A percentile compares a stretch with the other conserved stretches of the same genome.
Conservation (phyloP, 37 sponge, comb jelly and placozoan species). For the Oopsacas minuta region DNA sequence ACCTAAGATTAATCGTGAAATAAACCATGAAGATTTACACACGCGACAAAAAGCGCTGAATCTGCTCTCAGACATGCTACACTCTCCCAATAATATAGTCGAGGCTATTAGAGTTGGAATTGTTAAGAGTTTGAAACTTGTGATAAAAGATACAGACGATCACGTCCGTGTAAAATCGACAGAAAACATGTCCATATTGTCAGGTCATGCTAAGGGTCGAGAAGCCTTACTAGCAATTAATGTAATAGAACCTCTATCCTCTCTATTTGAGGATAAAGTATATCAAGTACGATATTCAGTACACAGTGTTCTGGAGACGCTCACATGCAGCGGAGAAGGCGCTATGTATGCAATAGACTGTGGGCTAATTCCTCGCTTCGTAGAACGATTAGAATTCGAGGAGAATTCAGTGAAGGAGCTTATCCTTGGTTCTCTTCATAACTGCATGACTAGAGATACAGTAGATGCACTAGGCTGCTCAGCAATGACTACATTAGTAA, state of each 20-base stretch:
- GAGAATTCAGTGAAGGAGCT: conserved; percentile 36
- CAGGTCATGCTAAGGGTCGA: conserved; percentile 30
- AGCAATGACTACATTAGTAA: conserved; percentile 41
- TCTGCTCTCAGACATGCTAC: conserved; percentile 31
- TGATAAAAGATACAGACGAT: conserved; percentile 22
- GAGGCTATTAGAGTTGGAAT: conserved; percentile 34
- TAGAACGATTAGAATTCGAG: conserved; percentile 32
- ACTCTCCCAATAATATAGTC: conserved; percentile 29
- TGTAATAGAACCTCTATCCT: conserved; percentile 26
- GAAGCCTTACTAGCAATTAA: conserved; percentile 19
- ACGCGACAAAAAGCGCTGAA: conserved; percentile 32
- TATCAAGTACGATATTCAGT: conserved; percentile 22
- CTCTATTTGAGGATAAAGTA: conserved; percentile 30
- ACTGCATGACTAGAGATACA: conserved; percentile 67
- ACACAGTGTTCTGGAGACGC: conserved; percentile 18
- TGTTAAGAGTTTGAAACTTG: conserved; percentile 26
- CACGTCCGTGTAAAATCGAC: conserved; percentile 29
- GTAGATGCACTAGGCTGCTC: conserved; percentile 41
- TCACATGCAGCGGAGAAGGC: not conserved
- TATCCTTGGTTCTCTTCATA: conserved; percentile 70
- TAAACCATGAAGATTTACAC: conserved; percentile 22
- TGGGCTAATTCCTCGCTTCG: conserved; percentile 25
- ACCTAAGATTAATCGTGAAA: conserved; percentile 49
- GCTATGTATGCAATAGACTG: not conserved
- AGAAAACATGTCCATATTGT: conserved; percentile 28